A percentile compares a stretch with the other conserved stretches of the same genome.
These are phyloP conservation scores for Emydura subglobosa DNA, from an alignment of 2,113 vertebrate genomes.

Conservation along the genomic window DNA sequence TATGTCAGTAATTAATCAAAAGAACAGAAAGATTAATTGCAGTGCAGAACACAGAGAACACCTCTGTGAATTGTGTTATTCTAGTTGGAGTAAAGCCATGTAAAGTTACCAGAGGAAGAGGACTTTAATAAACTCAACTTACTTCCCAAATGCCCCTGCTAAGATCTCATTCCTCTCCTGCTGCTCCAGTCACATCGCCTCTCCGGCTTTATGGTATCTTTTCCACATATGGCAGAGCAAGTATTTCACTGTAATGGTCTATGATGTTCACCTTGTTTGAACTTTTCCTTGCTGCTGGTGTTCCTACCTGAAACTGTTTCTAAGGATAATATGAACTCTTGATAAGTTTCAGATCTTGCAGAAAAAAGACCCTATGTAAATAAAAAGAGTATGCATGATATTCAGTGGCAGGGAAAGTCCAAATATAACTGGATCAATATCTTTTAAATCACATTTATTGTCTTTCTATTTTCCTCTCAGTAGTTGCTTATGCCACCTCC, in stretches of 20 bases:
- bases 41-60: not conserved
- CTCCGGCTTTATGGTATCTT: not conserved
- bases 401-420: not conserved
- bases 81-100: conserved; percentile 1
- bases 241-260: not conserved
- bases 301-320: not conserved
- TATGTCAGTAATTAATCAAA: conserved; percentile 58
- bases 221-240: not conserved
- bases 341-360: not conserved
- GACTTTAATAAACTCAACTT: conserved; percentile 23
- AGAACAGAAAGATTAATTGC: conserved; percentile 50
- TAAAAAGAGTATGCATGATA: not conserved
- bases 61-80: conserved; percentile 15
- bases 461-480: not conserved
- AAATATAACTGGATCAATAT: not conserved
- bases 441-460: too few species aligned
- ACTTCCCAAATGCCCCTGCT: not conserved
- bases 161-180: not conserved
- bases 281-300: not conserved
- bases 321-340: not conserved
- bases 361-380: not conserved
- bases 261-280: not conserved
- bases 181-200: not conserved
- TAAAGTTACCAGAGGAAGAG: not conserved
- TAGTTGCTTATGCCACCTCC: not conserved